Conservation (phyloP, 2,797 vertebrate genomes). For the Danio tinwini region DNA sequence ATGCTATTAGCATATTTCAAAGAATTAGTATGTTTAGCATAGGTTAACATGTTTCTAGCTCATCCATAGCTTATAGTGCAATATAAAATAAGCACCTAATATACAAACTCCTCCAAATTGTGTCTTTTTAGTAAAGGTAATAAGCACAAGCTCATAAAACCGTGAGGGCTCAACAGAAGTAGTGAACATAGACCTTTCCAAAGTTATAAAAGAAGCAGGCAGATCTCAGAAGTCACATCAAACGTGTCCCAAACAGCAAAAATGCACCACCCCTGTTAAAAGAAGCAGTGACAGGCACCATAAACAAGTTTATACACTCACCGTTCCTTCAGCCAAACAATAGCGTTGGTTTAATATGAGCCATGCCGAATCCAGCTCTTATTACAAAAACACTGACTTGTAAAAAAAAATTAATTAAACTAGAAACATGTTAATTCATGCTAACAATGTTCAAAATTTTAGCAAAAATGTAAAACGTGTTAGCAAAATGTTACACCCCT, state of each 20-base stretch:
- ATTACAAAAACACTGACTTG: conserved; percentile 25
- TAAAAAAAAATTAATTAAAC: too few relatives aligned
- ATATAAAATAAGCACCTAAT: too few relatives aligned
- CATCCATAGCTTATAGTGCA: too few relatives aligned
- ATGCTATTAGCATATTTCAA: too few relatives aligned
- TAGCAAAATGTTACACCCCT: too few relatives aligned
- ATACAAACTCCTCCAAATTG: not conserved
- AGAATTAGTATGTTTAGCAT: too few relatives aligned
- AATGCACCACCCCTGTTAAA: conserved; percentile 19
- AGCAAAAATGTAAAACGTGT: too few relatives aligned
- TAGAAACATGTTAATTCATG: too few relatives aligned
- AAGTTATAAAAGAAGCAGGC: conserved; percentile 35
- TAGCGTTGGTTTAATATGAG: not conserved
- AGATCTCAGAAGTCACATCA: conserved; percentile 1
- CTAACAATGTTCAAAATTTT: too few relatives aligned
- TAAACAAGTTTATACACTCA: conserved; percentile 35
- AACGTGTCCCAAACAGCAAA: conserved; percentile 1
- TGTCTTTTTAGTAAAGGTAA: not conserved
- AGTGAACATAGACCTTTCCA: not conserved
- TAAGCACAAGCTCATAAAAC: not conserved
- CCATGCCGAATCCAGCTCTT: conserved; percentile 27
- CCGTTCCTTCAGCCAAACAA: conserved; percentile 26
- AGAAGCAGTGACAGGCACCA: conserved; percentile 13
- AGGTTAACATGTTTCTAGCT: too few relatives aligned
- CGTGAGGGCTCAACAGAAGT: not conserved